Percentiles rank a stretch among this genome's conserved stretches.
Evolutionary conservation across 2,888 invertebrate species (phyloP).

Genomic region (Scelioninae gen. 2): DNA sequence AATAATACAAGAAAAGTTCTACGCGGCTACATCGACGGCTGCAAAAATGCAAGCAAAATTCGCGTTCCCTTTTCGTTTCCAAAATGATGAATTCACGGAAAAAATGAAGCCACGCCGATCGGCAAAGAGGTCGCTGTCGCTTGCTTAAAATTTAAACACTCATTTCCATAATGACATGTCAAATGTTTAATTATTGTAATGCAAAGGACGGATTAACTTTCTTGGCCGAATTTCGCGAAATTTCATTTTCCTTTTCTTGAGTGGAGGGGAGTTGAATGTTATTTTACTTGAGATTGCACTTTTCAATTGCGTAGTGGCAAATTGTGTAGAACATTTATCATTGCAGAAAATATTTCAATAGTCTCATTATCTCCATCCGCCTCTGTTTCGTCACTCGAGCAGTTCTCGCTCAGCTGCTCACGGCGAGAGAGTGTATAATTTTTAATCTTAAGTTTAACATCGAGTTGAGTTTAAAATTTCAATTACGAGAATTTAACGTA

Average conservation of each 20-base stretch:
- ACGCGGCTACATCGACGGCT: conserved; percentile 5
- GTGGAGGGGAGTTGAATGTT: too few species aligned
- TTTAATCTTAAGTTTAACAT: conserved; percentile 30
- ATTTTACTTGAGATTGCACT: not conserved
- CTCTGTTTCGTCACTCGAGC: conserved; percentile 37
- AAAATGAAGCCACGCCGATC: too few species aligned
- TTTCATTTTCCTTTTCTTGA: too few species aligned
- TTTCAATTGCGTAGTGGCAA: conserved; percentile 6
- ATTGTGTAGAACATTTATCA: conserved; percentile 12
- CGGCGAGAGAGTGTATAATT: conserved; percentile 19
- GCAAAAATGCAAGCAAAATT: conserved; percentile 1
- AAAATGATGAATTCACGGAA: too few species aligned
- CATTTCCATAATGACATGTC: not conserved
- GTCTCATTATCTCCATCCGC: conserved; percentile 19
- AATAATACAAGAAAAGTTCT: conserved; percentile 43
- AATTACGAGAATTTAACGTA: not conserved
- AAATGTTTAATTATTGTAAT: conserved; percentile 4
- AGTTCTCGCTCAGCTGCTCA: conserved; percentile 11
- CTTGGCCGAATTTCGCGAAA: too few species aligned
- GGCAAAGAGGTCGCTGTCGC: too few species aligned
- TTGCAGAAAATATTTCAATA: conserved; percentile 26
- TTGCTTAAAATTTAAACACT: too few species aligned
- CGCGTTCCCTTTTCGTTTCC: not conserved
- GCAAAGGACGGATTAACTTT: not conserved
- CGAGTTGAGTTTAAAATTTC: conserved; percentile 10